phyloP scores from a whole-genome alignment of 1,140 invertebrate genomes.

The Pectinophora gossypiella region DNA sequence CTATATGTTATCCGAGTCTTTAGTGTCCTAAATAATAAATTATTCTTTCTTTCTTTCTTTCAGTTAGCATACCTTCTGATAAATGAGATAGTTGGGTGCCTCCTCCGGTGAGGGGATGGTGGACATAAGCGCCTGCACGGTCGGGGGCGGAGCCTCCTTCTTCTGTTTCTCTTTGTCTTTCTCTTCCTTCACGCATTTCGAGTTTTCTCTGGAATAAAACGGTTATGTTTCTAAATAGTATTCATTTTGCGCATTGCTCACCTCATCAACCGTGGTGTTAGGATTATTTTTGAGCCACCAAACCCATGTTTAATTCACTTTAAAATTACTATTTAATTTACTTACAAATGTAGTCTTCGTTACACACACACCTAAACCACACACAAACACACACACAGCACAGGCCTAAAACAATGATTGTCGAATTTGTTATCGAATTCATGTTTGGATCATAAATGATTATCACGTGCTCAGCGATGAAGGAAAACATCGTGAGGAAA shows the following conservation, averaged over 20 bases:
- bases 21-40: too few relatives aligned
- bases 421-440: too few relatives aligned
- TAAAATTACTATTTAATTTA: background rate
- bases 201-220: slow-evolving; percentile 38
- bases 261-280: too few relatives aligned
- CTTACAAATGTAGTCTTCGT: background rate
- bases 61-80: slow-evolving; percentile 69
- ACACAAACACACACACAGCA: too few relatives aligned
- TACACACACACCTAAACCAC: background rate
- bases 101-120: slow-evolving; percentile 67
- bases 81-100: slow-evolving; percentile 66
- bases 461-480: too few relatives aligned
- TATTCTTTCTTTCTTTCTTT: too few relatives aligned
- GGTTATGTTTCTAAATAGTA: background rate
- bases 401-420: too few relatives aligned
- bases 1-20: too few relatives aligned
- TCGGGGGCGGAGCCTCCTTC: slow-evolving; percentile 38
- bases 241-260: background rate
- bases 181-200: slow-evolving; percentile 59
- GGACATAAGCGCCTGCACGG: slow-evolving; percentile 56
- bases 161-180: slow-evolving; percentile 47
- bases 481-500: too few relatives aligned
- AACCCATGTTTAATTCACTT: background rate
- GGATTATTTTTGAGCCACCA: too few relatives aligned
- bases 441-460: too few relatives aligned